Percentiles rank a stretch among this genome's conserved stretches.
These are phyloP conservation scores for Aythya baeri DNA, from an alignment of 2,113 vertebrate species.

Conservation along the genomic window DNA sequence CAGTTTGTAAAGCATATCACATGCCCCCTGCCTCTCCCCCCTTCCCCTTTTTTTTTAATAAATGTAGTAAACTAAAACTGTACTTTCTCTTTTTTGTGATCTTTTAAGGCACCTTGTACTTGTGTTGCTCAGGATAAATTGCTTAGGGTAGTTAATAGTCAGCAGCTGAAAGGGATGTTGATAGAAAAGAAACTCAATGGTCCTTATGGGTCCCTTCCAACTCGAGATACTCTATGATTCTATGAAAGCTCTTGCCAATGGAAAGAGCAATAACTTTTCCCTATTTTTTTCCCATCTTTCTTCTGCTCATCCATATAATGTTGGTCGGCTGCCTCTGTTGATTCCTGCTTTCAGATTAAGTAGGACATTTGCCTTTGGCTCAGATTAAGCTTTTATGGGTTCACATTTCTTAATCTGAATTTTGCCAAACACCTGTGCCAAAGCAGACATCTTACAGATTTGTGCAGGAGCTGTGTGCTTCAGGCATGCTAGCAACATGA, in stretches of 20 bases:
- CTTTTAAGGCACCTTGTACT: background rate
- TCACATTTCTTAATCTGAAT: background rate
- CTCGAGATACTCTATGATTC: no score
- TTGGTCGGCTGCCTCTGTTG: background rate
- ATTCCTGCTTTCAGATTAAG: background rate
- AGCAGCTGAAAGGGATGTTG: background rate
- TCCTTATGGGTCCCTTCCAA: no score
- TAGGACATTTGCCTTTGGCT: background rate
- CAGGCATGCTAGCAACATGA: background rate
- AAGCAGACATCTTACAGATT: background rate
- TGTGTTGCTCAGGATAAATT: background rate
- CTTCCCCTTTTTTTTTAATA: background rate
- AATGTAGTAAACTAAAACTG: background rate
- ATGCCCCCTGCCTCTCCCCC: no score
- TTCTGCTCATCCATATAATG: accelerated
- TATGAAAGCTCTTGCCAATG: background rate
- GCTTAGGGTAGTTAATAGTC: background rate
- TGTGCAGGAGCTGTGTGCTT: background rate
- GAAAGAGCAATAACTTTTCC: background rate
- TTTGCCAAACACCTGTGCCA: background rate
- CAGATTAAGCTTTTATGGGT: background rate
- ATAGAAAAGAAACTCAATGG: background rate
- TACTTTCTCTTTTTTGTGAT: background rate
- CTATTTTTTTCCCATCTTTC: background rate
- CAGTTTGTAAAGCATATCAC: background rate